Percentiles rank a stretch among this genome's conserved stretches.
phyloP scores from a whole-genome alignment of 2,888 invertebrate genomes.

The Labia minor region DNA sequence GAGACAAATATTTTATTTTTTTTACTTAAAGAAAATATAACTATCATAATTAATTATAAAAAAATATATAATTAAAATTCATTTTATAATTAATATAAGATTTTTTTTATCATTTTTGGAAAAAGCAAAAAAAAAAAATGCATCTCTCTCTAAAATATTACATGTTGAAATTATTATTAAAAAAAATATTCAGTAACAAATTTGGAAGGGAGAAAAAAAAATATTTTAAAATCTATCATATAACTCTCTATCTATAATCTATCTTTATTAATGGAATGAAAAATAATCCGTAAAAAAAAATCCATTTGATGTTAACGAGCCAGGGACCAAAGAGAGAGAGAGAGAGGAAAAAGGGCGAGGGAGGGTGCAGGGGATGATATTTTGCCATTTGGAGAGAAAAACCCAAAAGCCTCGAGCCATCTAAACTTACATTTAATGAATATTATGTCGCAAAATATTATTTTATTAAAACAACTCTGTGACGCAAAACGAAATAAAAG shows the following conservation, averaged over 20 bases:
- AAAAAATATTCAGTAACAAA: not conserved
- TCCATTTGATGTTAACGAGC: not conserved
- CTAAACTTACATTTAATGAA: not conserved
- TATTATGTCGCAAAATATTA: slow-evolving; percentile 5
- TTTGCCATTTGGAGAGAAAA: not conserved
- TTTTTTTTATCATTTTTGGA: too few relatives aligned
- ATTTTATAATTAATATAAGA: too few relatives aligned
- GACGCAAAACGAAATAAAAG: not conserved
- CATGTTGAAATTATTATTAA: too few relatives aligned
- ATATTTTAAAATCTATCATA: not conserved
- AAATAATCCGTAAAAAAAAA: not conserved
- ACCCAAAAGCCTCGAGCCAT: slow-evolving; percentile 1
- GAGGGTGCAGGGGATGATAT: too few relatives aligned
- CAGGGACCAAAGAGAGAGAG: not conserved
- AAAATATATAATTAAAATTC: too few relatives aligned
- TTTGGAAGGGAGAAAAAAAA: not conserved
- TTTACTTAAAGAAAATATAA: too few relatives aligned
- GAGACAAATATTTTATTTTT: too few relatives aligned
- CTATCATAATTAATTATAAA: too few relatives aligned
- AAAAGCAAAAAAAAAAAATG: too few relatives aligned
- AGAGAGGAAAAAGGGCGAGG: too few relatives aligned
- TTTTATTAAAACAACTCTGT: not conserved
- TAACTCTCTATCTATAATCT: not conserved
- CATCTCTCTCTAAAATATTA: too few relatives aligned
- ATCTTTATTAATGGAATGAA: not conserved